Conservation (phyloP, 2,797 vertebrate species). For the Anomalospiza imberbis region DNA sequence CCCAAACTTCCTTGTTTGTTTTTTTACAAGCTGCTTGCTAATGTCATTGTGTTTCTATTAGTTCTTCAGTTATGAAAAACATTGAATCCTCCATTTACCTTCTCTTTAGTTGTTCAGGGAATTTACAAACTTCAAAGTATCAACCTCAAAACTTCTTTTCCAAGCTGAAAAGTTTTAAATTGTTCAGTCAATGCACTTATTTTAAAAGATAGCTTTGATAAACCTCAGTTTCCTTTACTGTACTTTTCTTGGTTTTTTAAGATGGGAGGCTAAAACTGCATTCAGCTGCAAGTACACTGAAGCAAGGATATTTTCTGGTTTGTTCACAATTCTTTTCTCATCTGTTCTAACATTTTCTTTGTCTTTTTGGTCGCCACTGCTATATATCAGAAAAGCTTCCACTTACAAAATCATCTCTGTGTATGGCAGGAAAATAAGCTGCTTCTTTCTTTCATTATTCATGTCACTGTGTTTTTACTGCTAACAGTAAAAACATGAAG, state of each 20-base stretch:
- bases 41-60: constrained; percentile 56
- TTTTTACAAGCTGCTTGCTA: constrained; percentile 51
- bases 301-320: neutral
- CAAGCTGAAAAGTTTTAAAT: neutral
- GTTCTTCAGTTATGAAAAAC: constrained; percentile 15
- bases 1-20: constrained; percentile 23
- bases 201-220: neutral
- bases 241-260: neutral
- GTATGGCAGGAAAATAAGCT: neutral
- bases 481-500: neutral
- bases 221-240: neutral
- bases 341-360: neutral
- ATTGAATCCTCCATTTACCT: constrained; percentile 24
- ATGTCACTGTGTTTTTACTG: neutral
- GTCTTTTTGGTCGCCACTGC: neutral
- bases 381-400: neutral
- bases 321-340: neutral
- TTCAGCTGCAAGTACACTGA: neutral
- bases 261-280: neutral
- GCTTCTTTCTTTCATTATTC: neutral
- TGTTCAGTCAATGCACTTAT: neutral
- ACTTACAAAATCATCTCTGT: neutral
- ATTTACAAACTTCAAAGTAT: neutral
- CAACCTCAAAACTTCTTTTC: neutral
- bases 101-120: neutral